These are phyloP conservation scores for Thalpophila matura DNA, from an alignment of 2,888 invertebrate species.

Conservation along the genomic window DNA sequence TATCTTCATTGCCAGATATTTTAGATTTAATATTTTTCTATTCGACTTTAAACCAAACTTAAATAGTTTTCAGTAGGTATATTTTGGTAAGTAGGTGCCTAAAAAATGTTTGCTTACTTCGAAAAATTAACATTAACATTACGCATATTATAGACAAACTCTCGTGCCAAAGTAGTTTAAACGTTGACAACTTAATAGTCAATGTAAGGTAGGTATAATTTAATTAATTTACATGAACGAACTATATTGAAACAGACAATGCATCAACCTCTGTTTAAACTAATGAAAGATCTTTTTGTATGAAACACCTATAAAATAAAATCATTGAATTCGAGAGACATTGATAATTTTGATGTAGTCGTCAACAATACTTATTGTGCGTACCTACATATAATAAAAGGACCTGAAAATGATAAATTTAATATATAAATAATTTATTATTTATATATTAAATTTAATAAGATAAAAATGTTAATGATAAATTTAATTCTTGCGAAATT, in stretches of 20 bases:
- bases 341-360: constrained; percentile 48
- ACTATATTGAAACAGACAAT: constrained; percentile 16
- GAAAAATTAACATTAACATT: too few relatives aligned
- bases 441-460: too few relatives aligned
- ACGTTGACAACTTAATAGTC: background rate
- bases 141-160: too few relatives aligned
- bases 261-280: constrained; percentile 3
- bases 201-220: background rate
- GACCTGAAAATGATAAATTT: constrained; percentile 42
- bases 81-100: too few relatives aligned
- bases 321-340: constrained; percentile 47
- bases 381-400: constrained; percentile 40
- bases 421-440: too few relatives aligned
- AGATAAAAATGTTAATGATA: constrained; percentile 44
- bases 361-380: constrained; percentile 59
- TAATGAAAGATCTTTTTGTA: constrained; percentile 15
- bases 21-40: too few relatives aligned
- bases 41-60: too few relatives aligned
- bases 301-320: constrained; percentile 38
- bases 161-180: too few relatives aligned
- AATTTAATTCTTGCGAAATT: constrained; percentile 35
- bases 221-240: constrained; percentile 14
- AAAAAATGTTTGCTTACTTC: too few relatives aligned
- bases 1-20: too few relatives aligned
- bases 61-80: too few relatives aligned